These are phyloP conservation scores for Siphonodentalium dalli DNA, from an alignment of 2,888 invertebrate species.

Conservation along the genomic window DNA sequence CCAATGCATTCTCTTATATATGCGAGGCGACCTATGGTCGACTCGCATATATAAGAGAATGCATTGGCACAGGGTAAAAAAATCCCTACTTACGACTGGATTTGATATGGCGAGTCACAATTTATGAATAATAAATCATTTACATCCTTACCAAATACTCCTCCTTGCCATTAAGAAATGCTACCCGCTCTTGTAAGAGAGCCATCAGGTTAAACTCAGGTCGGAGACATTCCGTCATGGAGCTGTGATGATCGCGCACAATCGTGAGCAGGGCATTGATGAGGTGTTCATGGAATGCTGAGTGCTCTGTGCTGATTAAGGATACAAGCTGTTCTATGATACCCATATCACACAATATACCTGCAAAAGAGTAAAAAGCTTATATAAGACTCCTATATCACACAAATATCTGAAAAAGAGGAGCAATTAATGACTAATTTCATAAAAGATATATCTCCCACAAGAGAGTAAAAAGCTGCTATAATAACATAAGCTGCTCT, in stretches of 20 bases:
- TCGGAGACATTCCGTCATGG: conserved; percentile 65
- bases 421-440: too few species aligned
- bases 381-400: too few species aligned
- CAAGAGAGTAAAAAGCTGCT: too few species aligned
- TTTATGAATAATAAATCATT: neutral
- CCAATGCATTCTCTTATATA: too few species aligned
- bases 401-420: too few species aligned
- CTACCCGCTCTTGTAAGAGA: conserved; percentile 63
- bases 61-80: neutral
- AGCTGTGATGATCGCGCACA: conserved; percentile 65
- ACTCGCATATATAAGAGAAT: neutral
- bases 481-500: too few species aligned
- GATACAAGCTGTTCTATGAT: conserved; percentile 63
- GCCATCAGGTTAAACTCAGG: conserved; percentile 65
- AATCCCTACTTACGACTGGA: too few species aligned
- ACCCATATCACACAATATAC: conserved; percentile 63
- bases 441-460: too few species aligned
- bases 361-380: conserved; percentile 43
- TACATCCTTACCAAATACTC: conserved; percentile 58
- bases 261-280: conserved; percentile 67
- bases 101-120: neutral
- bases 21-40: too few species aligned
- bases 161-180: conserved; percentile 64
- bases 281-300: conserved; percentile 68
- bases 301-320: conserved; percentile 58